Base-by-base conservation (phyloP, 1,140 invertebrate genomes). In the Drosophila punjabiensis region DNA sequence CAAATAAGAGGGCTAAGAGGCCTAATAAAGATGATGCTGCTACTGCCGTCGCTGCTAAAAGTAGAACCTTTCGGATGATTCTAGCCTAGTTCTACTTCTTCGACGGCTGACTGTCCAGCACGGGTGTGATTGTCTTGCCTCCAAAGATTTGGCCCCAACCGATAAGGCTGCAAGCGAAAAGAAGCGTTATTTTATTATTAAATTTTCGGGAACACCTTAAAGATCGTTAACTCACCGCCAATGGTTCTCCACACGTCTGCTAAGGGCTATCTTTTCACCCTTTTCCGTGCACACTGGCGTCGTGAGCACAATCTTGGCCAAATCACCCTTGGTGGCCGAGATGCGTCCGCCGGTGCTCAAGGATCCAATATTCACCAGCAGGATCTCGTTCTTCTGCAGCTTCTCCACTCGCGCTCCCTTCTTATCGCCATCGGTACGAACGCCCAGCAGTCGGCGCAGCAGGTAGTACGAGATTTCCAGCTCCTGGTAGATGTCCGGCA, bases 301-400 rank as follows among this genome's bases (percentile, higher is more conserved):
- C 16, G 98, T 99, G 30, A 99, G 95, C 45, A 97, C 96, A 69
- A 99, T 99, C 94, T 99, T 99, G 5, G 99, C 99, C 93, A 99
- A 96, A 96, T 99, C 99, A 82, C 96, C 98, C 93, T 97, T 99
- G 1, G 99, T 99, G 30, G 98, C 99, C 32, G 98, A 94, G 4
- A 99, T 99, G 82, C 98, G 95, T 6, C 99, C 99, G 52, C 99
- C 99, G 28, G 99, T 99, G 74, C 99, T 99, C 52, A 99, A 94
- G 0, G 99, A 99, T 10, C 99, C 99, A 93, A 99, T 99, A 94
- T 99, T 99, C 1, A 99, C 98, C 94, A 99, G 96, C 33, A 99
- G 94, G 37, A 99, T 95, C 93, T 99, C 98, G 82, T 96, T 96
- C 92, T 96, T 98, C 5, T 96, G 95, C 66, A 99, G 93, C 92